A percentile compares a stretch with the other conserved stretches of the same genome.
These are phyloP conservation scores for Tachina fera DNA, from an alignment of 2,888 invertebrate species.

Conservation along the genomic window DNA sequence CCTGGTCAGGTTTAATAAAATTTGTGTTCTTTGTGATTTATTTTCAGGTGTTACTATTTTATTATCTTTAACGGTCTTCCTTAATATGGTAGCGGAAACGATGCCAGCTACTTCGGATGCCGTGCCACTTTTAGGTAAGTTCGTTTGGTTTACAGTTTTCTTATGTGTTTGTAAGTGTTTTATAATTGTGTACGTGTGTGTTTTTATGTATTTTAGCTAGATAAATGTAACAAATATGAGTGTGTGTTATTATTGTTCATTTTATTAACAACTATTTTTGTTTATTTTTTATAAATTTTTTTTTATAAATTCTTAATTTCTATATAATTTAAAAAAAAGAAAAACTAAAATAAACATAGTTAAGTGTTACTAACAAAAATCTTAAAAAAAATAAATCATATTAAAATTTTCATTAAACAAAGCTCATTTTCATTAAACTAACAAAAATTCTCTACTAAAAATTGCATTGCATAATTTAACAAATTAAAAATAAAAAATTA, in stretches of 20 bases:
- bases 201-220: constrained; percentile 48
- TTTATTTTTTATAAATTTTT: constrained; percentile 18
- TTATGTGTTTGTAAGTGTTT: constrained; percentile 70
- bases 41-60: constrained; percentile 96
- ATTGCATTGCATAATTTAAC: neutral
- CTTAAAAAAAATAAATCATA: constrained; percentile 31
- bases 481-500: constrained; percentile 11
- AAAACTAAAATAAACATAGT: constrained; percentile 21
- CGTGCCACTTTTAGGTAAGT: constrained; percentile 91
- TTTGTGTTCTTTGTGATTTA: neutral
- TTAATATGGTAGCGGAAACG: constrained; percentile 99
- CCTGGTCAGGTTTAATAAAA: too few species aligned
- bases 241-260: constrained; percentile 35
- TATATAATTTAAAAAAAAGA: neutral
- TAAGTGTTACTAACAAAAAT: constrained; percentile 1
- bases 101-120: constrained; percentile 99
- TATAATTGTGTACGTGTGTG: constrained; percentile 47
- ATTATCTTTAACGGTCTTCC: constrained; percentile 98
- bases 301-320: constrained; percentile 8
- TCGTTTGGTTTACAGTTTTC: constrained; percentile 68
- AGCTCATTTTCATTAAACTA: constrained; percentile 46
- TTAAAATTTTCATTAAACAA: constrained; percentile 52
- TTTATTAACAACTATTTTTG: neutral
- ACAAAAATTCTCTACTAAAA: constrained; percentile 35
- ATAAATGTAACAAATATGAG: constrained; percentile 56